A percentile compares a stretch with the other conserved stretches of the same genome.
phyloP scores from a whole-genome alignment of 2,113 vertebrate species.

The Campylomormyrus tamandua region DNA sequence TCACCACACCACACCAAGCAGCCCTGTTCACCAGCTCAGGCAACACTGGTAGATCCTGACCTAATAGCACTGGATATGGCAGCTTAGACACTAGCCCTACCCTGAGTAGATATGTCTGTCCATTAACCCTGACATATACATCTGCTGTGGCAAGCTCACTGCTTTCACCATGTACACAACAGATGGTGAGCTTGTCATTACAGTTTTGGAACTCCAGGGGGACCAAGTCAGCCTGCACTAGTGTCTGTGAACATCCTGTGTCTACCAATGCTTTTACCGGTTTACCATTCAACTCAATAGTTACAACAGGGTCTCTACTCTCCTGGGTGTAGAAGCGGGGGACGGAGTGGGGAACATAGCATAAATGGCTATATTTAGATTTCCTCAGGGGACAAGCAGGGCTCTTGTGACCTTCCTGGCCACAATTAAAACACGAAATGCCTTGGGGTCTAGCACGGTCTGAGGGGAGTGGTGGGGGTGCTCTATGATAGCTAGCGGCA shows the following conservation, averaged over 20 bases:
- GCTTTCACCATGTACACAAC: conserved; percentile 2
- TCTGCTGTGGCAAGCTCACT: no score
- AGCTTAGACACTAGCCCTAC: not conserved
- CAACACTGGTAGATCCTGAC: not conserved
- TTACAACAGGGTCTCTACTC: not conserved
- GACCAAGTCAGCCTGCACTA: not conserved
- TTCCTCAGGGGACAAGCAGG: not conserved
- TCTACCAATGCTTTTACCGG: not conserved
- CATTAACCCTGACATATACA: no score
- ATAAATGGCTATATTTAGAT: not conserved
- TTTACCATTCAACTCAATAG: not conserved
- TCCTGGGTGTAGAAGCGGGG: not conserved
- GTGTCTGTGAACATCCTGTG: not conserved
- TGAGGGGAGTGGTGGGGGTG: not conserved
- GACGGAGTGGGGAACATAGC: not conserved
- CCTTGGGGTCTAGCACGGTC: not conserved
- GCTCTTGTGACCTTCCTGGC: not conserved
- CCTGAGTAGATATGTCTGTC: no score
- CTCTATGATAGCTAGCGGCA: not conserved
- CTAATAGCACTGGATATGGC: conserved; percentile 12
- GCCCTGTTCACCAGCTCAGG: not conserved
- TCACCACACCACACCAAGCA: not conserved
- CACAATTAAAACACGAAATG: not conserved
- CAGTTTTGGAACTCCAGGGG: not conserved
- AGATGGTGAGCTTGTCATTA: not conserved